Evolutionary conservation across 2,888 invertebrate genomes (phyloP).

Genomic region (Caenorhabditis virilis): DNA sequence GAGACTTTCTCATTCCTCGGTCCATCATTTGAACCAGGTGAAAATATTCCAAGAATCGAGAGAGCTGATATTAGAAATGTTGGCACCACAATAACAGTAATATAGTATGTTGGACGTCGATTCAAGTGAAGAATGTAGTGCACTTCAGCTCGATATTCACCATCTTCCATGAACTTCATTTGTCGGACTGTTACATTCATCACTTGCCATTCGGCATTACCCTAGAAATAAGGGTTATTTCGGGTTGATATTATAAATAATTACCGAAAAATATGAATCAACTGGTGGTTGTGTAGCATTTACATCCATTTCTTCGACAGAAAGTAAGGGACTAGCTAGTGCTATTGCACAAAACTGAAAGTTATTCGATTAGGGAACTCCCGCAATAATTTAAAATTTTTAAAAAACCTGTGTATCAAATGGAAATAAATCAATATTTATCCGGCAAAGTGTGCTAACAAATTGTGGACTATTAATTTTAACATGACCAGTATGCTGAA

Average conservation of each 20-base stretch:
- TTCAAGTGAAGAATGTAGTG: constrained; percentile 64
- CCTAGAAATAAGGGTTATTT: constrained; percentile 39
- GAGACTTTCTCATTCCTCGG: constrained; percentile 66
- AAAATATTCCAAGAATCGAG: constrained; percentile 65
- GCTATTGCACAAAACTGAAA: constrained; percentile 64
- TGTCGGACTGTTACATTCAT: constrained; percentile 65
- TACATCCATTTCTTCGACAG: constrained; percentile 65
- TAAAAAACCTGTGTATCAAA: constrained; percentile 57
- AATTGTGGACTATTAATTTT: constrained; percentile 64
- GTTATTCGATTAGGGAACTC: background rate
- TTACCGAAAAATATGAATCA: constrained; percentile 62
- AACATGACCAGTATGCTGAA: constrained; percentile 58
- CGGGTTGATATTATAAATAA: too few relatives aligned
- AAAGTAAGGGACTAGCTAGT: constrained; percentile 62
- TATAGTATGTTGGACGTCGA: constrained; percentile 64
- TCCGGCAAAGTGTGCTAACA: constrained; percentile 58
- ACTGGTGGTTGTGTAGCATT: constrained; percentile 57
- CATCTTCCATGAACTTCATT: constrained; percentile 65
- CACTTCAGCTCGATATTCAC: constrained; percentile 64
- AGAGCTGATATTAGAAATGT: constrained; percentile 65
- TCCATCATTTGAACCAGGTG: constrained; percentile 62
- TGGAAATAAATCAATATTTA: constrained; percentile 63
- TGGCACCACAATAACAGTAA: constrained; percentile 67
- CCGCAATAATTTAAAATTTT: background rate
- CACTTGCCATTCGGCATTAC: constrained; percentile 67